phyloP scores from a whole-genome alignment of 1,140 invertebrate species.

The Anoplolepis gracilipes region DNA sequence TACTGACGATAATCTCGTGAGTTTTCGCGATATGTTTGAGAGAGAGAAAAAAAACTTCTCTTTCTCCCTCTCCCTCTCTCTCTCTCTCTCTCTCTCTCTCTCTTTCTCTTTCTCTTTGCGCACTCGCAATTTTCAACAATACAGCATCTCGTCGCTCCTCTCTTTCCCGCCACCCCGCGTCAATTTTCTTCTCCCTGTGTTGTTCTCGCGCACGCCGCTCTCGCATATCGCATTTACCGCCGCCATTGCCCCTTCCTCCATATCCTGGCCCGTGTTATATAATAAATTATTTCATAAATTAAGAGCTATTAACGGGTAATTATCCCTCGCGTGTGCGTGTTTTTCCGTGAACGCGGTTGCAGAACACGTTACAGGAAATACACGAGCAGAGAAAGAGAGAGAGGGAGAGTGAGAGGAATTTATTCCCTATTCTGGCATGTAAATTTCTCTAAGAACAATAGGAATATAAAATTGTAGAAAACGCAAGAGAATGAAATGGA shows the following conservation, averaged over 20 bases:
- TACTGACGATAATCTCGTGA: slow-evolving; percentile 29
- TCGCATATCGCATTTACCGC: slow-evolving; percentile 55
- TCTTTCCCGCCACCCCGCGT: slow-evolving; percentile 38
- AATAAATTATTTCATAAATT: slow-evolving; percentile 81
- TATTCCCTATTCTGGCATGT: slow-evolving; percentile 41
- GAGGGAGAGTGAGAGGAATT: slow-evolving; percentile 29
- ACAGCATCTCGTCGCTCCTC: slow-evolving; percentile 46
- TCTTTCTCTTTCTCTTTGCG: not conserved
- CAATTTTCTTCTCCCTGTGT: slow-evolving; percentile 56
- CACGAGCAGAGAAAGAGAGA: slow-evolving; percentile 49
- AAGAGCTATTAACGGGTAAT: slow-evolving; percentile 79
- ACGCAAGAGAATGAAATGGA: slow-evolving; percentile 39
- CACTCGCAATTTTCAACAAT: slow-evolving; percentile 41
- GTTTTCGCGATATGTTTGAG: not conserved
- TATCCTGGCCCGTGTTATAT: slow-evolving; percentile 71
- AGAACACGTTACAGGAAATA: slow-evolving; percentile 72
- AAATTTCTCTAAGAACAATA: slow-evolving; percentile 61
- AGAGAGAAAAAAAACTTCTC: not conserved
- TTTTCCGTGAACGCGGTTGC: slow-evolving; percentile 77
- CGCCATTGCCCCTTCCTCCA: slow-evolving; percentile 52
- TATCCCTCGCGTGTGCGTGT: slow-evolving; percentile 76
- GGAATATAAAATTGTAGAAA: slow-evolving; percentile 55
- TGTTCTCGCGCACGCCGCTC: slow-evolving; percentile 48
- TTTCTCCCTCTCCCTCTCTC: too few relatives aligned
- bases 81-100: not conserved